Evolutionary conservation across 1,140 invertebrate species (phyloP).

Genomic region (Frieseomelitta varia): DNA sequence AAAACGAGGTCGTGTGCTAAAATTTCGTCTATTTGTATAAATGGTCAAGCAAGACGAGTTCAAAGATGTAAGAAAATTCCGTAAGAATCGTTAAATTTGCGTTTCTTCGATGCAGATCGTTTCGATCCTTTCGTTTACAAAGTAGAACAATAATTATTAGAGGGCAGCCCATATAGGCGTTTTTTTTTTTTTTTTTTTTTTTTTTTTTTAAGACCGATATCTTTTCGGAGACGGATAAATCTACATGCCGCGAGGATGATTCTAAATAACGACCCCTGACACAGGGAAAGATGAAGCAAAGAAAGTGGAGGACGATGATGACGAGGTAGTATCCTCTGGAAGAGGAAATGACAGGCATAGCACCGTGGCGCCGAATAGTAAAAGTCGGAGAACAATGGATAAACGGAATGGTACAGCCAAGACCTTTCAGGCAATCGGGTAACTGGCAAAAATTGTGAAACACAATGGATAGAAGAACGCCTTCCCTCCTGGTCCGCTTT

Average conservation of each 20-base stretch:
- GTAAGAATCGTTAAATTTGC: background rate
- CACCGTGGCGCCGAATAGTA: constrained; percentile 68
- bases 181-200: too few species aligned
- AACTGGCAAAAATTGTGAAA: constrained; percentile 71
- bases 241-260: too few species aligned
- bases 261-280: background rate
- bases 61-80: background rate
- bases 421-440: constrained; percentile 77
- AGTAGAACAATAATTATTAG: background rate
- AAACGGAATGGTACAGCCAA: constrained; percentile 70
- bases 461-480: constrained; percentile 67
- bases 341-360: constrained; percentile 73
- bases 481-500: constrained; percentile 49
- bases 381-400: constrained; percentile 79
- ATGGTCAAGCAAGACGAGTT: background rate
- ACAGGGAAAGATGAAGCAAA: constrained; percentile 39
- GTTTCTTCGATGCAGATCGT: background rate
- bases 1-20: background rate
- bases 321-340: constrained; percentile 69
- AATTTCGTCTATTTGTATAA: background rate
- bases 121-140: background rate
- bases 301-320: constrained; percentile 62
- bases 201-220: background rate
- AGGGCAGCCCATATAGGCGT: background rate
- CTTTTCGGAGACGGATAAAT: background rate